phyloP scores from a whole-genome alignment of 2,797 vertebrate genomes.

The Cheirogaleus major region DNA sequence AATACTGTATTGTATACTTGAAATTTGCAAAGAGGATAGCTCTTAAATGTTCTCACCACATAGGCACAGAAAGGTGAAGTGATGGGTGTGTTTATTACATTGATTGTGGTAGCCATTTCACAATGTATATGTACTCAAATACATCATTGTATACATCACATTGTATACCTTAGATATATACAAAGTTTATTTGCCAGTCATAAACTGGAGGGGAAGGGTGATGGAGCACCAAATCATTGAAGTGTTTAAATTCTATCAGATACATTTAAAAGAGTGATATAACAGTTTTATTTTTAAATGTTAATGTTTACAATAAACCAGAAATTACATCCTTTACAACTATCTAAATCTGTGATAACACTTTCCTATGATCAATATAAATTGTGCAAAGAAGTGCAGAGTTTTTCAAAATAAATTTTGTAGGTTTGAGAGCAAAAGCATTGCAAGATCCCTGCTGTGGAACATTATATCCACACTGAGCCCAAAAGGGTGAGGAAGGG shows the following conservation, averaged over 20 bases:
- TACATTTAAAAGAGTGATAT: neutral
- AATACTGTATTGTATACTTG: neutral
- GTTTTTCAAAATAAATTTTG: neutral
- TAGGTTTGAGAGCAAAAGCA: neutral
- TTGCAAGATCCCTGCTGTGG: neutral
- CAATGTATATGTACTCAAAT: neutral
- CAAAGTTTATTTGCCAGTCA: neutral
- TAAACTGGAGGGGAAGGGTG: neutral
- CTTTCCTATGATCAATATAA: neutral
- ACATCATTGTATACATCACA: neutral
- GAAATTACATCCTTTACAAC: neutral
- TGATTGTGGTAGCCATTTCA: neutral
- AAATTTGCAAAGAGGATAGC: neutral
- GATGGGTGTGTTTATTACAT: neutral
- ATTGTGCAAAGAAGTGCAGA: neutral
- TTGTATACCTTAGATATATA: neutral
- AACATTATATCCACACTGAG: neutral
- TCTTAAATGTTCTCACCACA: neutral
- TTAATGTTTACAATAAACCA: neutral
- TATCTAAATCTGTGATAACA: neutral
- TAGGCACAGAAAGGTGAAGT: neutral
- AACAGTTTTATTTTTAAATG: neutral
- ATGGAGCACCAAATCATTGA: neutral
- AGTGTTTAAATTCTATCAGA: neutral
- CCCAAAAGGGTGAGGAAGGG: neutral